Base-by-base conservation (phyloP, 1,140 invertebrate species). In the Pseudomyrmex gracilis region DNA sequence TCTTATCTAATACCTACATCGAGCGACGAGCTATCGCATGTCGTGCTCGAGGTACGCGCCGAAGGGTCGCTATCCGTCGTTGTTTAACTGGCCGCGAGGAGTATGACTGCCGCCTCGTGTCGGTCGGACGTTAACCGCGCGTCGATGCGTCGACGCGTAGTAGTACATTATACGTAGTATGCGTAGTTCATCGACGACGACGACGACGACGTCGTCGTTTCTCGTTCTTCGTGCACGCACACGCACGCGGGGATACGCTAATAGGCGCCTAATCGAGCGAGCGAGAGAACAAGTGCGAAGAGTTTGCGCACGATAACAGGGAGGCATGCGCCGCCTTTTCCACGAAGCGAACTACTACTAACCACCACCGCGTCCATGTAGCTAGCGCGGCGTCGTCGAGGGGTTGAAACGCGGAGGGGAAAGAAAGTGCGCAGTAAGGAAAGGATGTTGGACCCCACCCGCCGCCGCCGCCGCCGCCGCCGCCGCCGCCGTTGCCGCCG, bases 371-470 rank as follows among this genome's bases (percentile, higher is more conserved):
- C 67, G 22, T n/a, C 60, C 58, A 5, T 34, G 73, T 20, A 22
- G 34, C 0, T 43, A 43, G 4, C n/a, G 67, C 58, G 58, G 58
- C 63, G 73, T 83, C 66, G 68, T 60, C 73, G 85, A 80, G 85
- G 85, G 90, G 86, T 87, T 51, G 49, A 84, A 87, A 86, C 73
- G 83, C 85, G 88, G 89, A 90, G 92, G 90, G 92, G 90, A 91
- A 93, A 93, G 92, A 93, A 93, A 92, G 88, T 92, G 92, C 92
- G 92, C 91, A 91, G 91, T 91, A 91, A 91, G 90, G 88, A 91
- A 91, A 91, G 87, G 88, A 91, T 87, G 10, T 13, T 51, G 85
- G 85, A 90, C 84, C 76, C 82, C 90, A 73, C 86, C 88, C 86
- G 82, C 84, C 76, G 73, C 85, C 73, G 12, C 22, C 51, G 68